Base-by-base conservation (phyloP, 2,888 invertebrate genomes). In the Danaus chrysippus region DNA sequence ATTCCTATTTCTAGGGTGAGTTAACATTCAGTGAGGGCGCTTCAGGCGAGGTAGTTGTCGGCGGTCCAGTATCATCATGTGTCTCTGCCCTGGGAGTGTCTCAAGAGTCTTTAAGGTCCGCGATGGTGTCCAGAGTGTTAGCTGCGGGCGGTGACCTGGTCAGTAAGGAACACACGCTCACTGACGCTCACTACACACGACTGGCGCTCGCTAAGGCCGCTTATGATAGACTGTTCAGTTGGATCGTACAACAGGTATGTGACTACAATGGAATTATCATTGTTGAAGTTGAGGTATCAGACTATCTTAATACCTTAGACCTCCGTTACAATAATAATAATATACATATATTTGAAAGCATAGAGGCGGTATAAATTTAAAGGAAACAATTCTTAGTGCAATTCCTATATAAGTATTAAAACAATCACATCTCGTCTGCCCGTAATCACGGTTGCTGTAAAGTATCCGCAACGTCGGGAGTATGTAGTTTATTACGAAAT, bases 181-280 rank as follows among this genome's bases (percentile, higher is more conserved):
- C 91, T 0, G 97, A 98, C 79, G 98, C 98, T 0, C 92, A 94
- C 75, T 96, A 96, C 79, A 99, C 98, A 12, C 90, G 97, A 68
- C 96, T 98, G 84, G 99, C 99, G 6, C 91, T 98, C 59, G 97
- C 98, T 2, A 99, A 99, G 92, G 98, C 98, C 2, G 94, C 99
- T 34, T 99, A 99, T 77, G 98, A 99, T 77, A 92, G 98, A 17
- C 92, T 99, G 58, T 99, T 99, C 87, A 94, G 96, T 0, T 98
- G 97, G 97, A 97, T 99, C 65, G 98, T 99, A 13, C 93, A 94
- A 52, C 91, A 90, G 84, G 90, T 88, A 0, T 34, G 13, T 6
- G 10, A 10, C 15, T 11, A 11, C 17, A 42, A 12, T 41, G 17
- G n/a, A 56, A 3, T 8, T 9, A 17, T 5, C 34, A 17, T 19